Evolutionary conservation across 2,888 invertebrate genomes (phyloP), one percentile per base, ranked within the genome.

Genomic region (Adelphocoris suturalis): DNA sequence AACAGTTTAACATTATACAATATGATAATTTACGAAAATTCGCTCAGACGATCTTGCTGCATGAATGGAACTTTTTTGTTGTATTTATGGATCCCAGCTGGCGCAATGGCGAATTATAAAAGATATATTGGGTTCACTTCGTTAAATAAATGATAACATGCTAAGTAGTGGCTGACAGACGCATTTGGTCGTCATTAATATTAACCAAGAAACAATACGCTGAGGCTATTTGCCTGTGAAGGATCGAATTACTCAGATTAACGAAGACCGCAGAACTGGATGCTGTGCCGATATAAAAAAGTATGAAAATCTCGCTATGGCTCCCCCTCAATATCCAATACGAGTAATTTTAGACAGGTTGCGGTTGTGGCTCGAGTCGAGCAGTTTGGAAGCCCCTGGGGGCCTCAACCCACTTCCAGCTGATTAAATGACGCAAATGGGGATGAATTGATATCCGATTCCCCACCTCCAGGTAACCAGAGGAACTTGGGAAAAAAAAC

Each of bases 301-400:
- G n/a, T 57, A n/a, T 57, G 14, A 57, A 57, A 57, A 57, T n/a
- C 57, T n/a, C n/a, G 57, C 57, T n/a, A 0, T n/a, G 5, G n/a
- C n/a, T 0, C 68, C 23, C 23, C 23, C 23, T 68, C 68, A 23
- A 23, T 3, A 23, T 19, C 19, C 68, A 0, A 4, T 75, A 16
- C 37, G 37, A 78, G 78, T 78, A 78, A 78, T 78, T 78, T n/a
- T 78, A 78, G 37, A 78, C 46, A 3, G 46, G 28, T 78, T 47
- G 78, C 78, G 78, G 78, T 78, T 78, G 37, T 37, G 78, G 78
- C 78, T 78, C 78, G 37, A 78, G 78, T 78, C 78, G 46, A 78
- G 78, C 47, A 46, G 78, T 78, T 78, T 78, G 46, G 27, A 68
- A 7, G 68, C 14, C 37, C 37, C 52, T 52, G 13, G 52, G 11